A percentile compares a stretch with the other conserved stretches of the same genome.
phyloP scores from a whole-genome alignment of 2,888 invertebrate genomes.

The Mechanitis messenoides region DNA sequence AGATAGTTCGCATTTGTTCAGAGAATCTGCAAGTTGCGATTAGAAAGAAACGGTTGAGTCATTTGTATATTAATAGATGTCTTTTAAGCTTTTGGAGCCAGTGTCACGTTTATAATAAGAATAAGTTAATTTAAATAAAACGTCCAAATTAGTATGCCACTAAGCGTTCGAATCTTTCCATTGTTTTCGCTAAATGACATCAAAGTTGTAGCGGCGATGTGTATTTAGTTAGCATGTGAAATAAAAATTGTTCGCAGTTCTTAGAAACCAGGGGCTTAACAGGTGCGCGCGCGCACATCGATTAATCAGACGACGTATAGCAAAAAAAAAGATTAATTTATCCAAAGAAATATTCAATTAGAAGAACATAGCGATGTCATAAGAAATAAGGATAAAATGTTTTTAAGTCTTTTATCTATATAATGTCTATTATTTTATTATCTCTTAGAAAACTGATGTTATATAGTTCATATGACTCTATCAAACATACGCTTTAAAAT shows the following conservation, averaged over 20 bases:
- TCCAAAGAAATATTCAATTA: neutral
- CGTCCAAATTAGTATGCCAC: slow-evolving; percentile 64
- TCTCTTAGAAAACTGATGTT: no score
- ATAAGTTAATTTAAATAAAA: slow-evolving; percentile 73
- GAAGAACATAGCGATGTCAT: neutral
- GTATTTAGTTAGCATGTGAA: slow-evolving; percentile 69
- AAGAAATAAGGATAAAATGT: no score
- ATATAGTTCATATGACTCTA: no score
- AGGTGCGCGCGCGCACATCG: slow-evolving; percentile 35
- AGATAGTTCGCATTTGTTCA: slow-evolving; percentile 17
- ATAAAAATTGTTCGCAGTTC: slow-evolving; percentile 57
- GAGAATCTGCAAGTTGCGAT: slow-evolving; percentile 40
- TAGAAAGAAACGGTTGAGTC: slow-evolving; percentile 45
- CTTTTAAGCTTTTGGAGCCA: slow-evolving; percentile 60
- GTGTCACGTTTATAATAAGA: slow-evolving; percentile 65
- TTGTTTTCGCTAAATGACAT: slow-evolving; percentile 76
- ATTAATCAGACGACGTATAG: slow-evolving; percentile 25
- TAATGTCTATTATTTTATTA: no score
- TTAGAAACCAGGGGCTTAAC: slow-evolving; percentile 47
- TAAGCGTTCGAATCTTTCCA: slow-evolving; percentile 61
- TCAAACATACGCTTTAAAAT: no score
- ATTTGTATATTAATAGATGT: slow-evolving; percentile 71
- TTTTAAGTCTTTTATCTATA: no score
- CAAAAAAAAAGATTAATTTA: neutral
- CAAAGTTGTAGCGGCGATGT: slow-evolving; percentile 68